Evolutionary conservation across 2,888 invertebrate genomes (phyloP).

Genomic region (Scaptomyza flava): DNA sequence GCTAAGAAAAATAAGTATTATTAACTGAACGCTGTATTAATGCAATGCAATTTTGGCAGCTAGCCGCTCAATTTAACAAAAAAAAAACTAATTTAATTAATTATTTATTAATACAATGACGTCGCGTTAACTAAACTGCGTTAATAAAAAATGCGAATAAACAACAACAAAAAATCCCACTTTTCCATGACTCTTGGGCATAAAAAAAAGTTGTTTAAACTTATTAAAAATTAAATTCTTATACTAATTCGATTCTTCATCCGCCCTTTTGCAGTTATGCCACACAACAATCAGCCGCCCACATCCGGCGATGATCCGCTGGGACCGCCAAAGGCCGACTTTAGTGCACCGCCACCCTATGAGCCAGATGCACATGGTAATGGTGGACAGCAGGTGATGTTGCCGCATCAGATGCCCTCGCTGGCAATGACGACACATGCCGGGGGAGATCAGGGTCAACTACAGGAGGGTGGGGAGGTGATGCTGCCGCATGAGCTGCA

Average conservation of each 20-base stretch:
- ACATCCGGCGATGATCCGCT: constrained; percentile 85
- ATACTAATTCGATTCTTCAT: neutral
- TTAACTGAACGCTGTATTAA: constrained; percentile 52
- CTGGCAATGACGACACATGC: constrained; percentile 51
- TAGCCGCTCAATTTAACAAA: constrained; percentile 50
- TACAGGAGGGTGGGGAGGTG: constrained; percentile 30
- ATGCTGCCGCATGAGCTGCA: constrained; percentile 80
- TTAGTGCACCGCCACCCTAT: constrained; percentile 94
- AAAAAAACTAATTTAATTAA: constrained; percentile 51
- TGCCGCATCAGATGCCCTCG: constrained; percentile 74
- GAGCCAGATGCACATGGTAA: constrained; percentile 86
- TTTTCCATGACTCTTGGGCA: constrained; percentile 23
- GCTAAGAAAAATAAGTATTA: constrained; percentile 48
- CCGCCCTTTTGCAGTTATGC: constrained; percentile 52
- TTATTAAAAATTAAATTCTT: neutral
- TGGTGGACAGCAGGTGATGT: constrained; percentile 50
- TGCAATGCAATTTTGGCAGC: constrained; percentile 73
- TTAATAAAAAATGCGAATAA: constrained; percentile 51
- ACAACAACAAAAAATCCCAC: constrained; percentile 17
- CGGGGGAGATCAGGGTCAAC: constrained; percentile 11
- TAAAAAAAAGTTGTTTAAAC: neutral
- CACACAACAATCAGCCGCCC: constrained; percentile 65
- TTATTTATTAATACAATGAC: constrained; percentile 57
- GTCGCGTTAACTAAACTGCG: constrained; percentile 46
- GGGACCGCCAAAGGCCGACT: constrained; percentile 93